Evolutionary conservation across 2,113 vertebrate species (phyloP).

Genomic region (human): DNA sequence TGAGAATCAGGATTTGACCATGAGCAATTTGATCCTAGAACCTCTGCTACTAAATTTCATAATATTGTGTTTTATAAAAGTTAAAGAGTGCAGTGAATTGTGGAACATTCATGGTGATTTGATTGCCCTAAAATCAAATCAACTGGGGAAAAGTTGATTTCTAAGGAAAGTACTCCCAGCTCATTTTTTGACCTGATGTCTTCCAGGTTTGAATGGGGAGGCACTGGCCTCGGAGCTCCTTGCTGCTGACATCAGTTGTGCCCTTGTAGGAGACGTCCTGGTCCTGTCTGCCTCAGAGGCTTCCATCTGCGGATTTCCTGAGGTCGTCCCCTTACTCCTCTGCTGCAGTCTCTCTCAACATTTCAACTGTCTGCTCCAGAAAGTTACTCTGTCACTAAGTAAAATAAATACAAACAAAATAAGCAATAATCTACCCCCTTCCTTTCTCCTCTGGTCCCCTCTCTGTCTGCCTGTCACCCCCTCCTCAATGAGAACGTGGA

Average conservation of each 20-base stretch:
- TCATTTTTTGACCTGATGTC: neutral
- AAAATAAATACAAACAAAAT: neutral
- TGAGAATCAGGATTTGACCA: neutral
- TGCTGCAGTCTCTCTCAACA: neutral
- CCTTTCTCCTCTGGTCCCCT: neutral
- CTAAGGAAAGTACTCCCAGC: neutral
- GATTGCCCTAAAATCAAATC: neutral
- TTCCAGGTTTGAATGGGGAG: neutral
- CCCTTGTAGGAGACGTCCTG: neutral
- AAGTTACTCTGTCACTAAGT: neutral
- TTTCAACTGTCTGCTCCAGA: neutral
- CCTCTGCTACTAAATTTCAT: neutral
- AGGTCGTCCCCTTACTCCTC: neutral
- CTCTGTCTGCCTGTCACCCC: neutral
- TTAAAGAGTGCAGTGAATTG: neutral
- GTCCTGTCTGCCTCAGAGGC: fast-evolving
- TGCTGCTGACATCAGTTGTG: neutral
- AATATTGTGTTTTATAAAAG: neutral
- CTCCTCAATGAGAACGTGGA: neutral
- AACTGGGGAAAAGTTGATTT: neutral
- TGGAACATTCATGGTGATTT: neutral
- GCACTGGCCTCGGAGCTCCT: neutral
- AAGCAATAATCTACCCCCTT: neutral
- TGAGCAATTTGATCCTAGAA: neutral
- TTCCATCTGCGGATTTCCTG: too few species aligned